Base-by-base conservation (phyloP, 2,888 invertebrate species). In the Lepidonotus clava region DNA sequence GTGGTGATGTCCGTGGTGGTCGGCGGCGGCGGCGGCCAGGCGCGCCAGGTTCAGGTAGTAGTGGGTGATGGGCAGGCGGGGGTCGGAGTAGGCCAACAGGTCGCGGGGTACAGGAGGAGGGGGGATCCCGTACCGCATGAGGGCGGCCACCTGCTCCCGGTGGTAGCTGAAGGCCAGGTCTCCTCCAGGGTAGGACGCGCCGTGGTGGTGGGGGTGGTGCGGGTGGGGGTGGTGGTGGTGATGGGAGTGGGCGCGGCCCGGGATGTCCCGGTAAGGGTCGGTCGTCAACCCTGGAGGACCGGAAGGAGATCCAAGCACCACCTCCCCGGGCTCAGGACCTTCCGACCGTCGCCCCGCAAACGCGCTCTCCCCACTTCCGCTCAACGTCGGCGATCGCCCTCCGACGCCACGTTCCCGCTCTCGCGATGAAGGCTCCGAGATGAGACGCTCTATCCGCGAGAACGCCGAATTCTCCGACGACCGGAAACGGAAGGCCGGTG, bases 41-140 rank as follows among this genome's bases (percentile, higher is more conserved):
- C 84, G 36, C 5, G 83, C 83, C 56, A 87, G 28, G 36, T 76
- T 66, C 36, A 87, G 80, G 83, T 80, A 87, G 40, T 87, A 85
- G 85, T 85, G 67, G 18, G 84, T 85, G 67, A 87, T 46, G 24
- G 86, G 84, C 6, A 84, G 46, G 21, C 86, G 41, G 0, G 83
- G 86, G 38, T 83, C 86, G 18, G 71, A 46, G 66, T 86, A 86
- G 38, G 67, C 36, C 53, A 83, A 38, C 46, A 86, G 32, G 6
- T 83, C 83, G 0, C 46, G 41, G 21, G 84, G 53, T 8, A 84
- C 53, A 36, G 84, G 56, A 2, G 56, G 53, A 11, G 84, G 84
- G 32, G 84, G 53, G 56, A 84, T 56, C 36, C 61, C 84, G 56
- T 46, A 38, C 56, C 53, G 53, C 84, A 53, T 61, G 56, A 80